These are phyloP conservation scores for Corythornis cristatus DNA, from an alignment of 2,113 vertebrate species.

Conservation along the genomic window DNA sequence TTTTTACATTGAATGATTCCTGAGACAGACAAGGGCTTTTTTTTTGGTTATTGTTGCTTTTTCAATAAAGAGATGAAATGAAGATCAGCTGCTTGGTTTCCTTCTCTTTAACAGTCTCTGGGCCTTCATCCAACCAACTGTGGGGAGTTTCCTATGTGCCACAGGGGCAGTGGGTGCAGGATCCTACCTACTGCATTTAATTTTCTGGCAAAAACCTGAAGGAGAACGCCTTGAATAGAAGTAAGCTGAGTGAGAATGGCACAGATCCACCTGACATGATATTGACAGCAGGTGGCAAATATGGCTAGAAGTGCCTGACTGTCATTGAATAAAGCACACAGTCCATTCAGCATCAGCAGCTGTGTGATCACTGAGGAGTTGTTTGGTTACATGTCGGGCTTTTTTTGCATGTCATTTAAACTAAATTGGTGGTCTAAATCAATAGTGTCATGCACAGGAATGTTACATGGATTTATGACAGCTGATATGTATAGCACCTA, in stretches of 20 bases:
- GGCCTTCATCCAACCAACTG: neutral
- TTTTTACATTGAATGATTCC: neutral
- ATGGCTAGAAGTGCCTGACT: neutral
- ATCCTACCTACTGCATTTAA: neutral
- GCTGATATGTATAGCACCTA: constrained; percentile 17
- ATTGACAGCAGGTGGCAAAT: constrained; percentile 54
- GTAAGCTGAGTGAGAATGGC: neutral
- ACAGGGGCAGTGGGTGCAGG: neutral
- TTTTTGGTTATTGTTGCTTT: neutral
- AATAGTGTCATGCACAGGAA: constrained; percentile 9
- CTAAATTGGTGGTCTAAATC: constrained; percentile 61
- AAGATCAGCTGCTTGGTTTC: neutral
- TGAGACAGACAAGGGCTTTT: neutral
- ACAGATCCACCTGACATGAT: constrained; percentile 4
- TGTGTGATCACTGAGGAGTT: constrained; percentile 30
- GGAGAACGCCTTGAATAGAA: neutral
- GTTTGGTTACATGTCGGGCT: constrained; percentile 23
- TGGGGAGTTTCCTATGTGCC: neutral
- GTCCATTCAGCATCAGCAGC: constrained; percentile 48
- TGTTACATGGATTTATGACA: constrained; percentile 48
- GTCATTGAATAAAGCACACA: neutral
- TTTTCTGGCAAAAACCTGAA: neutral
- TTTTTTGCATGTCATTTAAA: constrained; percentile 36
- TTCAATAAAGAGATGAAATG: neutral
- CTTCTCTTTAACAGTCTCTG: neutral